Evolutionary conservation across 2,888 invertebrate species (phyloP), one percentile per base, ranked within the genome.

Genomic region (Eulithis testata): DNA sequence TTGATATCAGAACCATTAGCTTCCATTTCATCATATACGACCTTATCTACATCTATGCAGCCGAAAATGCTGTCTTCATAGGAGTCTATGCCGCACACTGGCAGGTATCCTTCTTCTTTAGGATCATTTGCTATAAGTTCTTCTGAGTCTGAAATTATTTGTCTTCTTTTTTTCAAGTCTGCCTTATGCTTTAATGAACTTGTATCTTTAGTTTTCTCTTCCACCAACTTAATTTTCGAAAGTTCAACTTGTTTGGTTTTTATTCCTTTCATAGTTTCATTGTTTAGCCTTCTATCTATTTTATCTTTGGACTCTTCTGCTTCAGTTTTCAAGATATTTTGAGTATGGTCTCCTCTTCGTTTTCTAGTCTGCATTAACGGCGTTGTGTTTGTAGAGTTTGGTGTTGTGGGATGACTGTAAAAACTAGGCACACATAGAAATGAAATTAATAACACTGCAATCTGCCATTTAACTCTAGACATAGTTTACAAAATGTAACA

Each of bases 21-120:
- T 43, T 7, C 44, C 1, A n/a, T 36, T 36, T 6, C n/a, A n/a
- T 37, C 51, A 11, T 9, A 11, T 36, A 5, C 11, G n/a, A 11
- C 2, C 3, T 9, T 0, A 8, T n/a, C 40, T 2, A 51, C 11
- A 14, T 50, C 11, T 31, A 68, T 37, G 57, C 78, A 79, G 8
- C 79, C 78, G 21, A 73, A 74, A 50, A 71, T 66, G 31, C 74
- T 74, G 43, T 79, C 78, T 73, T 79, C 79, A 2, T 74, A 65
- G 11, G 78, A 77, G 63, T 77, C 76, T 61, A 76, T 65, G 9
- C 78, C 76, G 62, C 76, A 66, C 3, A 58, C 44, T 11, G 58
- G 58, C 21, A 62, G 11, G 27, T 54, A 36, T 12, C n/a, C 55
- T 36, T 45, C 44, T n/a, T 27, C 36, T 52, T 12, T 52, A 12